Conservation (phyloP, 2,113 vertebrate species). For the Cygnus buccinator region DNA sequence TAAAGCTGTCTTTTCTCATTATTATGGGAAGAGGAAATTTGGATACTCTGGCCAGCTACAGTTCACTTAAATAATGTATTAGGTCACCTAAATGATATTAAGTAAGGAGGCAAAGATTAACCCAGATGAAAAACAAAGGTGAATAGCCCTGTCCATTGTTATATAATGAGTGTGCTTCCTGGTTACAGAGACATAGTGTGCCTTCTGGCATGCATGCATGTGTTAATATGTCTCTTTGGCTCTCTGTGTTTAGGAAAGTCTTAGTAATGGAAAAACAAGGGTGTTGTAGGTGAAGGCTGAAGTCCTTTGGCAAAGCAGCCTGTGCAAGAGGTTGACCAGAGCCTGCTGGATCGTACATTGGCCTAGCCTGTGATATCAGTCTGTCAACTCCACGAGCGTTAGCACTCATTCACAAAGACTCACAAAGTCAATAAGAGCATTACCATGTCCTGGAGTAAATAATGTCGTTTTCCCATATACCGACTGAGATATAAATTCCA, state of each 20-base stretch:
- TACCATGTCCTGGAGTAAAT: background rate
- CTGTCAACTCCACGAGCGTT: background rate
- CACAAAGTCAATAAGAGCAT: slow-evolving; percentile 16
- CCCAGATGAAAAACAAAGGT: background rate
- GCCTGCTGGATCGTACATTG: background rate
- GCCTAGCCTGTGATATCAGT: background rate
- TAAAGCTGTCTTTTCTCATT: slow-evolving; percentile 4
- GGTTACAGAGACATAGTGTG: slow-evolving; percentile 6
- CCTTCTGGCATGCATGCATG: slow-evolving; percentile 24
- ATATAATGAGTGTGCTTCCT: background rate
- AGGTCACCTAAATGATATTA: background rate
- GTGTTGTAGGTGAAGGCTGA: slow-evolving; percentile 54
- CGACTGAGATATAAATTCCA: background rate
- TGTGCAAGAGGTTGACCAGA: slow-evolving; percentile 61
- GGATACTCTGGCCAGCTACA: background rate
- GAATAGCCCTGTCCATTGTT: background rate
- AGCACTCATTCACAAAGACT: slow-evolving; percentile 38
- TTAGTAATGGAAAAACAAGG: slow-evolving; percentile 64
- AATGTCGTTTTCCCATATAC: background rate
- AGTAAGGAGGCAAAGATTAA: background rate
- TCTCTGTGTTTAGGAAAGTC: slow-evolving; percentile 4
- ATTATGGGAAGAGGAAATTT: slow-evolving; percentile 20
- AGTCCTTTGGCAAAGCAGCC: slow-evolving; percentile 51
- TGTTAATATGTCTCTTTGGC: slow-evolving; percentile 42
- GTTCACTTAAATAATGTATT: background rate